These are phyloP conservation scores for Thyatira batis DNA, from an alignment of 2,888 invertebrate species.

Conservation along the genomic window DNA sequence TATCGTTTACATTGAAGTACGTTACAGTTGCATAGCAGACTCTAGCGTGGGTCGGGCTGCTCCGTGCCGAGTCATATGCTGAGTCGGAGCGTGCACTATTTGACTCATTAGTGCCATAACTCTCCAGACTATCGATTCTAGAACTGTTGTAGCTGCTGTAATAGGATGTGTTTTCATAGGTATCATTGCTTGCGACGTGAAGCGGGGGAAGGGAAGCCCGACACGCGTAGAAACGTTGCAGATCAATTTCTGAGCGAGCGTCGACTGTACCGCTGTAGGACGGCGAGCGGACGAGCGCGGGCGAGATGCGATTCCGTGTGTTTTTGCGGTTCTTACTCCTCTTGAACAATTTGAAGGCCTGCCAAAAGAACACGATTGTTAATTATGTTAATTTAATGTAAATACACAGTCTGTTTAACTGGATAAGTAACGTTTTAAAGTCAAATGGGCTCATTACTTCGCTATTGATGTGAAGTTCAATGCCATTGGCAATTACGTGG, in stretches of 20 bases:
- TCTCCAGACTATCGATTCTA: slow-evolving; percentile 56
- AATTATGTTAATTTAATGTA: slow-evolving; percentile 1
- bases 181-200: slow-evolving; percentile 40
- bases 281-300: slow-evolving; percentile 61
- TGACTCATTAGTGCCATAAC: slow-evolving; percentile 54
- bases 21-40: slow-evolving; percentile 73
- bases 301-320: slow-evolving; percentile 67
- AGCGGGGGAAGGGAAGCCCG: slow-evolving; percentile 59
- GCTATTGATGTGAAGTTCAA: background rate
- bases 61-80: slow-evolving; percentile 70
- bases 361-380: slow-evolving; percentile 33
- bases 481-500: background rate
- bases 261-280: slow-evolving; percentile 73
- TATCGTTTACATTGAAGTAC: slow-evolving; percentile 73
- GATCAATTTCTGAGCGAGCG: slow-evolving; percentile 68
- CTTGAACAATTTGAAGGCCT: slow-evolving; percentile 78
- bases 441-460: background rate
- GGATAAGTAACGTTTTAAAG: background rate
- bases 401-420: background rate
- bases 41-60: slow-evolving; percentile 57
- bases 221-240: slow-evolving; percentile 69
- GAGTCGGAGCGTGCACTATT: slow-evolving; percentile 61
- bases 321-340: slow-evolving; percentile 59
- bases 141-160: slow-evolving; percentile 65
- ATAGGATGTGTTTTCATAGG: slow-evolving; percentile 58